Evolutionary conservation across 2,888 invertebrate species (phyloP).

Genomic region (Thymelicus sylvestris): DNA sequence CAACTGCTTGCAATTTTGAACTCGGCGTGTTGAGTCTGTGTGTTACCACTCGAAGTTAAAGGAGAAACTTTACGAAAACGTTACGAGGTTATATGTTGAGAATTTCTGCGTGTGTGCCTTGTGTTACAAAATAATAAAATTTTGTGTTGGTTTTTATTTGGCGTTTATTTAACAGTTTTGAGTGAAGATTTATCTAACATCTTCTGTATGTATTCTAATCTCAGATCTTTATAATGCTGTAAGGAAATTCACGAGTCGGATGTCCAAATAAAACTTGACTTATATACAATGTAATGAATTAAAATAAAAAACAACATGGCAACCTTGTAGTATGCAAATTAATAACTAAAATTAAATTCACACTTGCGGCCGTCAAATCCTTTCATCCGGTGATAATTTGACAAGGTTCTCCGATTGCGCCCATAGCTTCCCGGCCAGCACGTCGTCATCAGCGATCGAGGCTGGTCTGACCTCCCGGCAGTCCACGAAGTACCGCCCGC

Average conservation of each 20-base stretch:
- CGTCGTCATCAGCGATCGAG: slow-evolving; percentile 86
- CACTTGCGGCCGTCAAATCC: slow-evolving; percentile 20
- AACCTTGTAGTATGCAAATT: slow-evolving; percentile 33
- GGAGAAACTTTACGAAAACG: no score
- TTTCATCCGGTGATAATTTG: slow-evolving; percentile 62
- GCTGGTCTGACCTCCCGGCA: slow-evolving; percentile 87
- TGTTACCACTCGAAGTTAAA: no score
- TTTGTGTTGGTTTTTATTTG: slow-evolving; percentile 3
- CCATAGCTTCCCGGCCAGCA: slow-evolving; percentile 91
- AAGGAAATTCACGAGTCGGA: not conserved
- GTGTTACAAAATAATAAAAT: slow-evolving; percentile 1
- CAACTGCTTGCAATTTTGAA: not conserved
- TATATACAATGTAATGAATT: slow-evolving; percentile 12
- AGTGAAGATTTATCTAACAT: slow-evolving; percentile 17
- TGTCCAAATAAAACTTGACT: slow-evolving; percentile 14
- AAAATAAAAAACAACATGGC: slow-evolving; percentile 23
- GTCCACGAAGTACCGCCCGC: slow-evolving; percentile 92
- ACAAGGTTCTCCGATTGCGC: slow-evolving; percentile 77
- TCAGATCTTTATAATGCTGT: no score
- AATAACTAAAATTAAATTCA: slow-evolving; percentile 30
- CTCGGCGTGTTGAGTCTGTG: no score
- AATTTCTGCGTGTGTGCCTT: not conserved
- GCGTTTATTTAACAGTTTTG: not conserved
- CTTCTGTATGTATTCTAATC: not conserved
- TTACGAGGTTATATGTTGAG: not conserved